Base-by-base conservation (phyloP, 2,797 vertebrate species). In the Melanotaenia boesemani region DNA sequence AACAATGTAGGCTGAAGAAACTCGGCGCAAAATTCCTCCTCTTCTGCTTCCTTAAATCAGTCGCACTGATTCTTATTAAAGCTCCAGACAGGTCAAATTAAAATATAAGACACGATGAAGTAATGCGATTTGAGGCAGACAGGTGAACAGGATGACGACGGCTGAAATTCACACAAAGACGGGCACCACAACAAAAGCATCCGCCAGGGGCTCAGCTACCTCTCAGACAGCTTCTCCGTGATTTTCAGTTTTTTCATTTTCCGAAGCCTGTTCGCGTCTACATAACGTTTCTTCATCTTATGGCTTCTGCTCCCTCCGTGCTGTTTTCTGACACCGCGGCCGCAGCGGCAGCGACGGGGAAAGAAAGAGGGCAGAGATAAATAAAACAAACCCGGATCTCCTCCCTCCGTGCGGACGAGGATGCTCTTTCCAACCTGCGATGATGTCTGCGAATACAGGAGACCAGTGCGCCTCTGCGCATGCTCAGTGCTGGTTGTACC, bases 251-350 rank as follows among this genome's bases (percentile, higher is more conserved):
- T 95, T 76, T 92, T 96, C 94, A 94, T 95, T 68, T 94, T 96
- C 86, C 94, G 92, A 20, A 95, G 89, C 91, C 89, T 94, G 92
- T 73, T 92, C 88, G 93, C 92, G 84, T 96, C 95, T 92, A 94
- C 93, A 74, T 88, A 93, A 16, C 95, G 95, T 89, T 95, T 96
- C 94, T 95, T 96, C 95, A 96, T 96, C 78, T 85, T 95, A 91
- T 83, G 91, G 88, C 90, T 90, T 89, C 80, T 72, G 0, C 81
- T 85, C 72, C 86, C 86, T 70, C 76, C 76, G 70, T 50, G 72
- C 65, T 74, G 81, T 55, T 65, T 55, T 70, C 34, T 59, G 1
- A 61, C 74, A 76, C 82, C 83, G 85, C 85, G 59, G 74, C 75
- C 30, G 76, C 68, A 44, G 83, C 69, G 24, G 63, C 62, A 11